phyloP scores from a whole-genome alignment of 2,113 vertebrate species.

The Ctenomys sociabilis region DNA sequence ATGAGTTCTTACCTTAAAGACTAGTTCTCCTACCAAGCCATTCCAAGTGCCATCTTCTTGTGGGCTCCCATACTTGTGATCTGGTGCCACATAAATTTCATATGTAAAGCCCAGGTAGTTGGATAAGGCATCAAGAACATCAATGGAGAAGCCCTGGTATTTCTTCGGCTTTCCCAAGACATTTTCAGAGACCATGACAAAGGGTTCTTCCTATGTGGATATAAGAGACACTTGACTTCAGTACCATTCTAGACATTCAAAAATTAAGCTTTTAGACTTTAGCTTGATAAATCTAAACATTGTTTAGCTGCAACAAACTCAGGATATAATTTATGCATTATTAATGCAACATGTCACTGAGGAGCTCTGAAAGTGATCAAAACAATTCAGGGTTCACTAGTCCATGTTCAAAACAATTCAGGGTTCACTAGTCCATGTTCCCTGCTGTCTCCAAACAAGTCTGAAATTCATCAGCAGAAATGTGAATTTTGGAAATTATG shows the following conservation, averaged over 20 bases:
- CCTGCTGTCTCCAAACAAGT: not conserved
- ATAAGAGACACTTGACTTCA: constrained; percentile 63
- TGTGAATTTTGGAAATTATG: not conserved
- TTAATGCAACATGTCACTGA: constrained; percentile 5
- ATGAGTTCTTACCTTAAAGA: constrained; percentile 93
- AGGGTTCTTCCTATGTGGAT: constrained; percentile 95
- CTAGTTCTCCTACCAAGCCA: constrained; percentile 96
- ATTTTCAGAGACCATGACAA: constrained; percentile 99
- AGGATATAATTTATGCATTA: not conserved
- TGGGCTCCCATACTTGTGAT: constrained; percentile 97
- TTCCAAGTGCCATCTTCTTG: constrained; percentile 97
- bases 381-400: not conserved
- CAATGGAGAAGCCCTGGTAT: constrained; percentile 98
- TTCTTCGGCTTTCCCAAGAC: constrained; percentile 98
- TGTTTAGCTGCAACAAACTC: constrained; percentile 19
- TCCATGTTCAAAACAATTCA: constrained; percentile 26
- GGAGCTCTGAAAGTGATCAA: not conserved
- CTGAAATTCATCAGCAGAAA: not conserved
- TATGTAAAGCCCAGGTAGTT: constrained; percentile 99
- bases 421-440: not conserved
- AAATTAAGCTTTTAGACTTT: constrained; percentile 6
- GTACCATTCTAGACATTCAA: not conserved
- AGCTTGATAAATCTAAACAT: constrained; percentile 20
- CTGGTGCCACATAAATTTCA: constrained; percentile 96
- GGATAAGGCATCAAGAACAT: constrained; percentile 96